phyloP scores from a whole-genome alignment of 2,113 vertebrate genomes.

The Neotragus pygmaeus region DNA sequence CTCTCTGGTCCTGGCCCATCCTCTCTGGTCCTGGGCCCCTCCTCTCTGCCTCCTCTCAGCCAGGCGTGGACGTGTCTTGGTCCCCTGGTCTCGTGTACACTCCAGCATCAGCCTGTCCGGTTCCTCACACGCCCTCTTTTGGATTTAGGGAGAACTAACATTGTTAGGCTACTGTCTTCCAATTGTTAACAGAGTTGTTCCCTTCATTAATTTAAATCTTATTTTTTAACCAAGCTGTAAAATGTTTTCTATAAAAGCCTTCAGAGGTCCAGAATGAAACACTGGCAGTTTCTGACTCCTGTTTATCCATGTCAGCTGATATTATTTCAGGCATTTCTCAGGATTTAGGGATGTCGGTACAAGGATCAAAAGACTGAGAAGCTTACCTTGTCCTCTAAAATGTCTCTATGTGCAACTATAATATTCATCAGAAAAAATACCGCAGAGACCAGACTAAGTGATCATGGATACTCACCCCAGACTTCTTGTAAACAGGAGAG shows the following conservation, averaged over 20 bases:
- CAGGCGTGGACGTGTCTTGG: not conserved
- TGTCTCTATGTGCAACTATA: not conserved
- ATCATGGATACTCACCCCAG: conserved; percentile 84
- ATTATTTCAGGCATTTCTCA: not conserved
- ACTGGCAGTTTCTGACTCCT: not conserved
- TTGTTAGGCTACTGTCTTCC: not conserved
- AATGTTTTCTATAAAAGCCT: not conserved
- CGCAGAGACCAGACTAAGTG: not conserved
- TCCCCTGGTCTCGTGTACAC: not conserved
- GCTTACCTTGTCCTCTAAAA: not conserved
- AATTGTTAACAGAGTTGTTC: not conserved
- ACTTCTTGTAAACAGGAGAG: conserved; percentile 93
- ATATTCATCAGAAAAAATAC: not conserved
- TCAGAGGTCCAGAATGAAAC: not conserved
- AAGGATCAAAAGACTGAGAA: not conserved
- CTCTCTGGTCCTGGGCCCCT: not conserved
- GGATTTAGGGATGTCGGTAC: not conserved
- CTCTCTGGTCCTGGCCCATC: too few species aligned
- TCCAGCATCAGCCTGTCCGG: not conserved
- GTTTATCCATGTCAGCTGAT: not conserved
- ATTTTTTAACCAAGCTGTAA: conserved; percentile 6
- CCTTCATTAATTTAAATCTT: not conserved
- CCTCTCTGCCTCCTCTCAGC: not conserved
- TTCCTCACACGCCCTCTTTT: not conserved
- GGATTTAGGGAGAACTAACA: not conserved